Conservation (phyloP, 2,888 invertebrate genomes). For the Drosophila ezoana region DNA sequence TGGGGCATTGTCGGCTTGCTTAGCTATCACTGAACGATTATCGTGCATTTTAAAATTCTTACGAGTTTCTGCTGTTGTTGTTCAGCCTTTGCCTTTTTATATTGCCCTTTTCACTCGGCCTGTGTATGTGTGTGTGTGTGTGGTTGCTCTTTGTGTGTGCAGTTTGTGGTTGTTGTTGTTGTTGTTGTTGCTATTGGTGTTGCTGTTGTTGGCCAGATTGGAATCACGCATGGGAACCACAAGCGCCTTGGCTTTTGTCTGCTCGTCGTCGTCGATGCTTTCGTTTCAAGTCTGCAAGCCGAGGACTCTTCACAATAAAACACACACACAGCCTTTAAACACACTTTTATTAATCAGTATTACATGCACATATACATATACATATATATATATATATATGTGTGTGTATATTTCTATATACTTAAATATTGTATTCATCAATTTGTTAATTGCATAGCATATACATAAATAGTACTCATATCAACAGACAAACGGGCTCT, state of each 20-base stretch:
- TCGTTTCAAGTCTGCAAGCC: conserved; percentile 42
- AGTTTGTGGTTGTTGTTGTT: conserved; percentile 22
- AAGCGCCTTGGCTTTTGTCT: conserved; percentile 73
- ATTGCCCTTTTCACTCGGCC: conserved; percentile 73
- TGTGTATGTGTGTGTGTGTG: conserved; percentile 22
- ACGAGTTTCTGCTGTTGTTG: conserved; percentile 77
- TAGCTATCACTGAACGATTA: conserved; percentile 83
- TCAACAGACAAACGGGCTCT: conserved; percentile 18
- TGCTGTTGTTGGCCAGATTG: conserved; percentile 66
- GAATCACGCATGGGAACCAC: conserved; percentile 81
- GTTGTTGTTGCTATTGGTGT: conserved; percentile 39
- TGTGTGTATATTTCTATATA: conserved; percentile 39
- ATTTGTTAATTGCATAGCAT: conserved; percentile 75
- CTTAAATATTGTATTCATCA: conserved; percentile 60
- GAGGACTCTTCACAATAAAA: conserved; percentile 23
- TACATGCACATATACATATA: conserved; percentile 34
- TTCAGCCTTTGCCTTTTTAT: conserved; percentile 65
- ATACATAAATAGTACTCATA: conserved; percentile 48
- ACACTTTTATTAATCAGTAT: conserved; percentile 72
- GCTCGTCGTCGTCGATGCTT: conserved; percentile 48
- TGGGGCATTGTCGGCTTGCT: conserved; percentile 75
- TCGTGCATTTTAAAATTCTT: conserved; percentile 85
- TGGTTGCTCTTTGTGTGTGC: conserved; percentile 33
- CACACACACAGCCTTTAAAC: conserved; percentile 58
- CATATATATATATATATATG: conserved; percentile 13